phyloP scores from a whole-genome alignment of 2,113 vertebrate species.

The Tricholaema leucomelas region DNA sequence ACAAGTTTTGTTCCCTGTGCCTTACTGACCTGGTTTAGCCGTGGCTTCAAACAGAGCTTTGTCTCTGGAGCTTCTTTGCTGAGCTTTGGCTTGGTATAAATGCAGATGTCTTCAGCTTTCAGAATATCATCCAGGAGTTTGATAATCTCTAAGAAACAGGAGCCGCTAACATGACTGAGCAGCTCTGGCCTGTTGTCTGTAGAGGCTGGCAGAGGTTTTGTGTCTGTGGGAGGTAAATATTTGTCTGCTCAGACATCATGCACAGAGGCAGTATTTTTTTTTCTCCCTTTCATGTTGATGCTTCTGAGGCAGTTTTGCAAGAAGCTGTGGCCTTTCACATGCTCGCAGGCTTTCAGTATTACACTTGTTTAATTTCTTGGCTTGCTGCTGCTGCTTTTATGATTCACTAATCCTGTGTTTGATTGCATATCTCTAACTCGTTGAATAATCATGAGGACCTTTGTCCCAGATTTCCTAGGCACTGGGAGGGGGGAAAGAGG shows the following conservation, averaged over 20 bases:
- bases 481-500: not conserved
- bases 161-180: not conserved
- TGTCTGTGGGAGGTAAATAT: not conserved
- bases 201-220: not conserved
- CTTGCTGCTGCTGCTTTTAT: slow-evolving; percentile 1
- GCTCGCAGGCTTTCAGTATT: slow-evolving; percentile 62
- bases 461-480: slow-evolving; percentile 29
- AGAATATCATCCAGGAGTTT: rapidly evolving
- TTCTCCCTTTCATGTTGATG: not conserved
- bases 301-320: slow-evolving; percentile 56
- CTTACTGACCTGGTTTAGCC: not conserved
- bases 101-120: not conserved
- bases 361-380: slow-evolving; percentile 37
- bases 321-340: slow-evolving; percentile 71
- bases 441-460: slow-evolving; percentile 63
- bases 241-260: not conserved
- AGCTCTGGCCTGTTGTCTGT: not conserved
- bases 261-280: not conserved
- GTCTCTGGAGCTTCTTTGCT: not conserved
- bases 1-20: rapidly evolving
- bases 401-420: slow-evolving; percentile 20
- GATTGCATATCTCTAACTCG: not conserved
- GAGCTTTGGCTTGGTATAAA: not conserved
- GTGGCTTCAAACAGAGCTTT: not conserved
- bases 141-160: not conserved